Base-by-base conservation (phyloP, 2,113 vertebrate genomes). In the Australoheros scitulus region DNA sequence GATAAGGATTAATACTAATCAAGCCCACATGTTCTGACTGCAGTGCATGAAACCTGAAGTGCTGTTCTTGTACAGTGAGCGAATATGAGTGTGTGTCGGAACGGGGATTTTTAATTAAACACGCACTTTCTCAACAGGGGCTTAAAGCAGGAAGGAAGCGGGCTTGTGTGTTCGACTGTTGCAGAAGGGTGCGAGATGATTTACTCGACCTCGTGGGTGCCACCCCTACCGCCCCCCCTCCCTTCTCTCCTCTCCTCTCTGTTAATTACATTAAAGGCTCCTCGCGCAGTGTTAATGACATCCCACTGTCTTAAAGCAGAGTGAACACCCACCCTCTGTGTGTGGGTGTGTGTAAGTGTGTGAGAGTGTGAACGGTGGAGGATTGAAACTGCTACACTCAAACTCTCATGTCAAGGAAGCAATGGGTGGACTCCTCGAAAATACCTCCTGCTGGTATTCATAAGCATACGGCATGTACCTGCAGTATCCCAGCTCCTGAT, bases 1-100 rank as follows among this genome's bases (percentile, higher is more conserved):
- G 93, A 95, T 93, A 93, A 92, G 84, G 86, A 92, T 92, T 87
- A 94, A 89, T 87, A 87, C 85, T 86, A 90, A 93, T 93, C 87
- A 85, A 90, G 88, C 75, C 56, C 74, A 59, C 64, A 57, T 89
- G 89, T 85, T 90, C 82, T 59, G 82, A 85, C 29, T 89, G 75
- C 18, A 77, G 82, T 43, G 18, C 70, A 76, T 47, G 68, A 78
- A 91, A 88, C 82, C 70, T 78, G 50, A 65, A 91, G 79, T 76
- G 61, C 74, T 74, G 59, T 77, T 82, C 74, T 70, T 76, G 70
- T 61, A 80, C 58, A 58, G 56, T 36, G 52, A 52, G 26, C 60
- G 58, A 24, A 59, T 59, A n/a, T 75, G 70, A 41, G 76, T 65
- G 56, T 47, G 47, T 79, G 78, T 77, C 7, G 2, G 64, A 72